Conservation (phyloP, 2,888 invertebrate genomes). For the Cylloceria caligata region DNA sequence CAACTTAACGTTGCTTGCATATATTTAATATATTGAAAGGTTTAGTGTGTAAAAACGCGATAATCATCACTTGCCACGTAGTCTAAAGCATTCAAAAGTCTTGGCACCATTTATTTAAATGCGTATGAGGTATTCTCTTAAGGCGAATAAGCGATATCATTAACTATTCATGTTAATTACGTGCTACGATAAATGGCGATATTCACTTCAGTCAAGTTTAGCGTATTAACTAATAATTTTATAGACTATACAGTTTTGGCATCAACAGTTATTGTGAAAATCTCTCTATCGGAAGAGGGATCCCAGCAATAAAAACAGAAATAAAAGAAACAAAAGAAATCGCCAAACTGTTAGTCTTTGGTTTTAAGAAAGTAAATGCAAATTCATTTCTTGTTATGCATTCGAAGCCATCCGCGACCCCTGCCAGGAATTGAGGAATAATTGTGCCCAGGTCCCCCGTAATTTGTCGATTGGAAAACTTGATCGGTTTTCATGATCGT, state of each 20-base stretch:
- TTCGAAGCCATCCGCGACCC: background rate
- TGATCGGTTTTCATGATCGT: background rate
- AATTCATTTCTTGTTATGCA: background rate
- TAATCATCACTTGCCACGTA: background rate
- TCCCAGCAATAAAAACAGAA: background rate
- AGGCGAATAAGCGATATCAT: background rate
- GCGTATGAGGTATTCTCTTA: background rate
- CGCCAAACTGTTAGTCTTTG: slow-evolving; percentile 2
- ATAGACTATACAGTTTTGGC: slow-evolving; percentile 14
- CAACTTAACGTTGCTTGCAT: background rate
- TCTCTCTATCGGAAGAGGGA: background rate
- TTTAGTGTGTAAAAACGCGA: background rate
- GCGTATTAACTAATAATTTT: background rate
- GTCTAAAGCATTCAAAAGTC: background rate
- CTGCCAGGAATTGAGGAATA: background rate
- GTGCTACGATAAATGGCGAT: background rate
- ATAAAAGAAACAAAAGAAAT: background rate
- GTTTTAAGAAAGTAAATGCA: background rate
- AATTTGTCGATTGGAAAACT: background rate
- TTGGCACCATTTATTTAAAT: background rate
- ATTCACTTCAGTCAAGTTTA: background rate
- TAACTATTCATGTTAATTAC: background rate
- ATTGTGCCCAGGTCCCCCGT: background rate
- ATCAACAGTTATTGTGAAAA: background rate
- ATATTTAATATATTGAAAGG: background rate